Base-by-base conservation (phyloP, 2,888 invertebrate species). In the Acanthosoma haemorrhoidale region DNA sequence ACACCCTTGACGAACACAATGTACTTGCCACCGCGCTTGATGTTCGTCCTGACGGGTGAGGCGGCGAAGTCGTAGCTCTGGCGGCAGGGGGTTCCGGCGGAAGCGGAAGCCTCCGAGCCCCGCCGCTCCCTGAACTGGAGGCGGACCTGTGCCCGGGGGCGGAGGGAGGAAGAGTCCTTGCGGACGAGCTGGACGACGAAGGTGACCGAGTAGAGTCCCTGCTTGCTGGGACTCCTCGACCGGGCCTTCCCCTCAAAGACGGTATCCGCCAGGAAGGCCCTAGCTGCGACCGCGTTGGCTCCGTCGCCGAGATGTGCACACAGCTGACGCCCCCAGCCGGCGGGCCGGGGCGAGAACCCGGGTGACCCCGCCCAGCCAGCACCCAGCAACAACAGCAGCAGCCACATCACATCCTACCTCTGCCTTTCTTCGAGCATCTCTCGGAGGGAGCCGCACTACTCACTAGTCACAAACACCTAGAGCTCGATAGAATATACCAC, bases 221-320 rank as follows among this genome's bases (percentile, higher is more conserved):
- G 82, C 63, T 84, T 81, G 75, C 83, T 80, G 68, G 83, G 81
- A 75, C 85, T 85, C 83, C 85, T 85, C 75, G 87, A 87, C 74
- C 85, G 81, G 71, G 85, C 87, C 77, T 85, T 86, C 72, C 87
- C 88, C 78, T 84, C 84, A 79, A 88, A 86, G 60, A 88, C 86
- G 68, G 86, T 86, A 74, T 86, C 85, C 73, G 88, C 87, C 73
- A 84, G 81, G 79, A 81, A 87, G 21, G 88, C 87, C 76, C 87
- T 82, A 77, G 86, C 84, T 61, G 85, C 84, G 70, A 87, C 84
- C 81, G 87, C 87, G 74, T 77, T 76, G 71, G 75, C 75, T 25
- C 70, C 71, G 73, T 76, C 76, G 67, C 76, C 76, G 61, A 75
- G 74, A 71, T 76, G 76, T 34, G 75, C 73, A 71, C 77, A 76